Conservation (phyloP, 2,797 vertebrate species). For the Triplophysa yarkandensis region DNA sequence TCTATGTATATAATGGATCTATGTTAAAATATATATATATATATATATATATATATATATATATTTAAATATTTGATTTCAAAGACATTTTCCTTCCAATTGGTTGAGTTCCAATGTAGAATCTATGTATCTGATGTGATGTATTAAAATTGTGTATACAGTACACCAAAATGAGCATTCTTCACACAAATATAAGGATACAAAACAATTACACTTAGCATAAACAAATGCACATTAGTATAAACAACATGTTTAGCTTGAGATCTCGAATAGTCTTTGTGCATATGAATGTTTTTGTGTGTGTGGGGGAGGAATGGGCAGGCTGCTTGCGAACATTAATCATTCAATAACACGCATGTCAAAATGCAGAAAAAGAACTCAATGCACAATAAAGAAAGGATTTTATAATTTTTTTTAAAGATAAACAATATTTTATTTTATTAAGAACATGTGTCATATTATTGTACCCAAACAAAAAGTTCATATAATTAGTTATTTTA, state of each 20-base stretch:
- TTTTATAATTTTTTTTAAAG: conserved; percentile 5
- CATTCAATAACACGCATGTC: conserved; percentile 85
- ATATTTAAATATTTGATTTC: neutral
- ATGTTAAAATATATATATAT: no score
- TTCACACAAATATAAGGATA: no score
- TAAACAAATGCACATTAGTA: neutral
- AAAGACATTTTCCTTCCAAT: no score
- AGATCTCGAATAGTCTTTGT: conserved; percentile 52
- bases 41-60: neutral
- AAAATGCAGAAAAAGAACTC: conserved; percentile 75
- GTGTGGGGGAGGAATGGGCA: conserved; percentile 52
- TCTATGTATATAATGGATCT: no score
- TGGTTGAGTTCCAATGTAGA: neutral
- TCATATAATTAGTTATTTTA: no score
- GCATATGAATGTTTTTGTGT: conserved; percentile 51
- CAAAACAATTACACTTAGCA: no score
- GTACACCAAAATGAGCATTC: no score
- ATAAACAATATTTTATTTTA: no score
- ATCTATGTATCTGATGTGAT: neutral
- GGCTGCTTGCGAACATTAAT: conserved; percentile 72
- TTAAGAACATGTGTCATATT: no score
- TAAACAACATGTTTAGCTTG: conserved; percentile 49
- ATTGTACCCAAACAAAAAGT: no score
- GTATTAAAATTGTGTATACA: no score
- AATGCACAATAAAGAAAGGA: conserved; percentile 20